Conservation (phyloP, 1,140 invertebrate genomes). For the Bicyclus anynana region DNA sequence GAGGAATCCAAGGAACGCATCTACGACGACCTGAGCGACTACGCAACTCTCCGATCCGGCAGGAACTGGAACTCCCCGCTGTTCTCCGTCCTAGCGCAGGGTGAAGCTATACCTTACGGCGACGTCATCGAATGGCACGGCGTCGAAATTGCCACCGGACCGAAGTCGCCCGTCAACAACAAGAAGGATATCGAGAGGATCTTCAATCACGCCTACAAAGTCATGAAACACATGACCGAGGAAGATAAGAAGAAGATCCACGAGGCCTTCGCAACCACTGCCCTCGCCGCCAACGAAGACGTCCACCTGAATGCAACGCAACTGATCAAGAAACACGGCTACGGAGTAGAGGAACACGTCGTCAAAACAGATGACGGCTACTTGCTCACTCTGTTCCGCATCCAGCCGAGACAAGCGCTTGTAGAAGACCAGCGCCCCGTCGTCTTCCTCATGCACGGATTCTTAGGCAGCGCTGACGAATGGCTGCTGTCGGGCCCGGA, state of each 20-base stretch:
- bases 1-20: slow-evolving; percentile 27
- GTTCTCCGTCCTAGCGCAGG: slow-evolving; percentile 22
- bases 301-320: slow-evolving; percentile 45
- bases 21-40: slow-evolving; percentile 22
- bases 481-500: slow-evolving; percentile 78
- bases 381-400: slow-evolving; percentile 78
- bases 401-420: slow-evolving; percentile 54
- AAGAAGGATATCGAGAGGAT: slow-evolving; percentile 46
- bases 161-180: slow-evolving; percentile 26
- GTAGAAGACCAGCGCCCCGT: slow-evolving; percentile 38
- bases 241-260: slow-evolving; percentile 47
- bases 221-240: slow-evolving; percentile 45
- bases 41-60: too few relatives aligned
- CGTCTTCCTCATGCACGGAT: slow-evolving; percentile 82
- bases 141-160: slow-evolving; percentile 38
- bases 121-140: slow-evolving; percentile 40
- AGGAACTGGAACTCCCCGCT: too few relatives aligned
- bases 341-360: slow-evolving; percentile 77
- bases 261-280: slow-evolving; percentile 28
- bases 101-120: slow-evolving; percentile 30
- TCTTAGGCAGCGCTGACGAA: slow-evolving; percentile 80
- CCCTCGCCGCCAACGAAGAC: slow-evolving; percentile 33
- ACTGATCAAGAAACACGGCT: slow-evolving; percentile 69
- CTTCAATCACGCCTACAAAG: slow-evolving; percentile 45
- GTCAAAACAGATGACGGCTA: slow-evolving; percentile 81